These are phyloP conservation scores for Paragorgia papillata DNA, from an alignment of 92 coral and sea anemone genomes.

Conservation along the genomic window DNA sequence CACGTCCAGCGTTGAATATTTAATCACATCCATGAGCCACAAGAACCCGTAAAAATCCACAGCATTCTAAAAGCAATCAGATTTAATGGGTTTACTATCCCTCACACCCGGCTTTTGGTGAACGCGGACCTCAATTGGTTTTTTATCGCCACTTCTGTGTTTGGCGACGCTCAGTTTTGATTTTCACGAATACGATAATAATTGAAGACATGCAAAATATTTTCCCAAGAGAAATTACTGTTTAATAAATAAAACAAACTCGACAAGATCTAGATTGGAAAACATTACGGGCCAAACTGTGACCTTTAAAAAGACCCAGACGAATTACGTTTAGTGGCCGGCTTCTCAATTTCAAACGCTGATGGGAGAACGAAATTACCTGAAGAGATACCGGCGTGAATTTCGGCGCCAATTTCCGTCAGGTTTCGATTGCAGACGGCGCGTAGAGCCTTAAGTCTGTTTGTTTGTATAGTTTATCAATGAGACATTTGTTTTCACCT, in stretches of 20 bases:
- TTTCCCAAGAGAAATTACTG: conserved; percentile 44
- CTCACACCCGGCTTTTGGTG: background rate
- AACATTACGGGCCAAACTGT: no score
- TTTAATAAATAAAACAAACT: conserved; percentile 43
- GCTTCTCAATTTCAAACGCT: background rate
- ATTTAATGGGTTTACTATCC: conserved; percentile 6
- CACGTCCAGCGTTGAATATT: conserved; percentile 26
- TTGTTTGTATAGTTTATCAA: conserved; percentile 39
- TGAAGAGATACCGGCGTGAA: background rate
- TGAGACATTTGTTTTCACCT: conserved; percentile 40
- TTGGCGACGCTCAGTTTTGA: conserved; percentile 24
- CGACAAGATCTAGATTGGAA: background rate
- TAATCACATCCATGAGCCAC: conserved; percentile 24
- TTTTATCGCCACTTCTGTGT: conserved; percentile 32
- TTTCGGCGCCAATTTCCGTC: background rate
- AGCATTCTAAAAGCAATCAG: conserved; percentile 34
- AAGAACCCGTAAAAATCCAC: conserved; percentile 33
- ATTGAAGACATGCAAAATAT: conserved; percentile 46
- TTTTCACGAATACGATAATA: conserved; percentile 22
- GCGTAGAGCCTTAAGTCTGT: background rate
- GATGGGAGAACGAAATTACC: background rate
- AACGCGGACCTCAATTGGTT: conserved; percentile 6
- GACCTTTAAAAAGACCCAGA: background rate
- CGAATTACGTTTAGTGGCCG: no score
- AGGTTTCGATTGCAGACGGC: background rate